These are phyloP conservation scores for Aleiodes alternator DNA, from an alignment of 2,888 invertebrate species.

Conservation along the genomic window DNA sequence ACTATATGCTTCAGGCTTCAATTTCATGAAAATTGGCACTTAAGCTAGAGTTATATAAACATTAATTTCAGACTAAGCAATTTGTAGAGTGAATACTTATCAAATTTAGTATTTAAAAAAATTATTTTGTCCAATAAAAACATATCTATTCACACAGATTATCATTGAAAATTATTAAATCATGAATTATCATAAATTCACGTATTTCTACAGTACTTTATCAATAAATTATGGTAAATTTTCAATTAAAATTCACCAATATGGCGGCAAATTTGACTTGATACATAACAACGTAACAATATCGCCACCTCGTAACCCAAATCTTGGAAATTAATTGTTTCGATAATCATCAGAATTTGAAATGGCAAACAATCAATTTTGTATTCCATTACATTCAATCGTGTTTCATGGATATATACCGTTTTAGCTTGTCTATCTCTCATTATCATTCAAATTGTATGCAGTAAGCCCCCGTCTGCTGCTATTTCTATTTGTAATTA, in stretches of 20 bases:
- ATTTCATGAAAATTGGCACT: slow-evolving; percentile 56
- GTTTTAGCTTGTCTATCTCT: slow-evolving; percentile 7
- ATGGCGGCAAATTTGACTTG: neutral
- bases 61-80: too few relatives aligned
- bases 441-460: slow-evolving; percentile 36
- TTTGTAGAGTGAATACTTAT: too few relatives aligned
- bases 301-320: slow-evolving; percentile 35
- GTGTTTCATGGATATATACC: slow-evolving; percentile 12
- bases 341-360: slow-evolving; percentile 30
- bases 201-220: neutral
- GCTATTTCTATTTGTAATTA: slow-evolving; percentile 8
- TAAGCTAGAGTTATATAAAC: slow-evolving; percentile 50
- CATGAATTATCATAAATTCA: slow-evolving; percentile 13
- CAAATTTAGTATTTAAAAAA: too few relatives aligned
- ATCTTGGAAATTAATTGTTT: slow-evolving; percentile 29
- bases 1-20: slow-evolving; percentile 49
- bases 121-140: too few relatives aligned
- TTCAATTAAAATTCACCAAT: slow-evolving; percentile 25
- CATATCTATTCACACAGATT: too few relatives aligned
- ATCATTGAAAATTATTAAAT: too few relatives aligned
- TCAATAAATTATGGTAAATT: slow-evolving; percentile 24
- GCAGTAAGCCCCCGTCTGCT: neutral
- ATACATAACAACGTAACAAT: slow-evolving; percentile 9
- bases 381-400: slow-evolving; percentile 40
- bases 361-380: slow-evolving; percentile 37